Evolutionary conservation across 53 echinoderm and acorn worm species (phyloP), one percentile per base, ranked within the genome.

Genomic region (Holothuria scabra): DNA sequence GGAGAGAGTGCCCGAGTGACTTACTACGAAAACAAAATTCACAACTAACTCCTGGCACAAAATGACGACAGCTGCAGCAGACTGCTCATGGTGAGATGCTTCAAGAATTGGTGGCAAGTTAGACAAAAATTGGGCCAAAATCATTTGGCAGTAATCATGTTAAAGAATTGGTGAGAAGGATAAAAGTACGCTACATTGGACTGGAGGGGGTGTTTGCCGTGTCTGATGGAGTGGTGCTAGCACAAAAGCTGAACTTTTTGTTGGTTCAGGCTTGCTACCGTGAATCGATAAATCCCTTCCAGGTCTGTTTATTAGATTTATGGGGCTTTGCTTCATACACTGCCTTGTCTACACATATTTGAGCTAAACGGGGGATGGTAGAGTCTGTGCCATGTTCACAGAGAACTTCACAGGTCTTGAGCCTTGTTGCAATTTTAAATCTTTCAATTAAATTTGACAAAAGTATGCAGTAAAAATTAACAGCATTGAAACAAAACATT

Each of bases 241-340:
- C 37, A 67, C 67, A 67, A 30, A 72, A 46, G 72, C 34, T 72
- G 72, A 72, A 72, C 72, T 44, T 72, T 72, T 72, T 72, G 72
- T 72, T 9, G 48, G 72, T 72, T 72, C 72, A 72, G 72, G 72
- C 72, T 12, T 72, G 46, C 48, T 4, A 72, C 3, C 12, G 24
- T 44, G 12, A 6, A 46, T 41, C 41, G 41, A 46, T 46, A 72
- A 72, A 49, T 24, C 41, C 72, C 72, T 72, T 44, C 49, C 37
- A 48, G 72, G 38, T 72, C 46, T 72, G 67, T 31, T 21, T 67
- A 34, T 65, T 65, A 65, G 18, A 65, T 65, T 29, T 31, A 65
- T 65, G 26, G 28, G 31, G 28, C 23, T 29, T 31, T 31, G 22
- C 1, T 21, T 32, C 34, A 21, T 32, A 41, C 10, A 41, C 41